Base-by-base conservation (phyloP, 2,888 invertebrate genomes). In the Drosophila hamatofila region DNA sequence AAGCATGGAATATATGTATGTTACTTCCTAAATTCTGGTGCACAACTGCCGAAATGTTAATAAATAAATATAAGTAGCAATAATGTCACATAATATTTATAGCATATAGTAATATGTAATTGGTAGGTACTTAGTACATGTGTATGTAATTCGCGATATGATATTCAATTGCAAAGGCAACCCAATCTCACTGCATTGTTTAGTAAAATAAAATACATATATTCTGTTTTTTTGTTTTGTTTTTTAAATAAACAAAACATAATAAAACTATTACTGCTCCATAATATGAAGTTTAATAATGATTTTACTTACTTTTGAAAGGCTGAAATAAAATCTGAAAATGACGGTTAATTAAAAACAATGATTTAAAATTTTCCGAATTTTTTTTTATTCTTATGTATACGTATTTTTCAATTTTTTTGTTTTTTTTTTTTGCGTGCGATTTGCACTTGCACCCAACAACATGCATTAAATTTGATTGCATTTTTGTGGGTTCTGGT, bases 301-400 rank as follows among this genome's bases (percentile, higher is more conserved):
- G 16, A 9, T 4, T 25, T 25, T 49, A 64, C 49, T 49, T 61
- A 65, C 49, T n/a, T 48, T 12, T 18, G 16, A 2, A 16, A 4
- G 9, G 42, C 37, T 33, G 30, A 46, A 30, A 39, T 11, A 7
- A 18, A 46, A 21, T 35, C 30, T 39, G 5, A 52, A 67, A 51
- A 23, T 39, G n/a, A 11, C 21, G 41, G 18, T 44, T 23, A 73
- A 73, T 77, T 49, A 79, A 77, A 77, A 46, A 70, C 73, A 30
- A 18, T 57, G 44, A 55, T 73, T 76, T 82, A 81, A 81, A 81
- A 79, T 81, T 73, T 73, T 82, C 62, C 68, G 68, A 82, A 77
- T 21, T 42, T 79, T 25, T 44, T 72, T 81, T 82, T 81, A 81
- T 81, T 82, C 80, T 81, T 74, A 79, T 79, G 76, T 74, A 81